phyloP scores from a whole-genome alignment of 1,140 invertebrate genomes.

The Leptinotarsa lineolata region DNA sequence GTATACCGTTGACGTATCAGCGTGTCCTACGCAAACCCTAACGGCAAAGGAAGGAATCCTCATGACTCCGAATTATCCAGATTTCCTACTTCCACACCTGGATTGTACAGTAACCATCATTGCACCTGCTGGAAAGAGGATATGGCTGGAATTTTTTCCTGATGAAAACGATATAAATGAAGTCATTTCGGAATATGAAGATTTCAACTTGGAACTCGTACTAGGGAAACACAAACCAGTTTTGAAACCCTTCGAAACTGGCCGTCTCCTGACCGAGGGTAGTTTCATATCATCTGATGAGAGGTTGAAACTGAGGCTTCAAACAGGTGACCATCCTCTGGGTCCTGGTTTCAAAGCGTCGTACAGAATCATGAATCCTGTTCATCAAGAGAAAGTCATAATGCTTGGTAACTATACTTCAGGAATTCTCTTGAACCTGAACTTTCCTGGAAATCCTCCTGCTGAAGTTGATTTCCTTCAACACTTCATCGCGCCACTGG shows the following conservation, averaged over 20 bases:
- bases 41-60: slow-evolving; percentile 65
- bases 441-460: slow-evolving; percentile 61
- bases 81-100: slow-evolving; percentile 67
- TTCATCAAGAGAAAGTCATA: slow-evolving; percentile 52
- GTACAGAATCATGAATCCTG: slow-evolving; percentile 60
- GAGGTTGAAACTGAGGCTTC: slow-evolving; percentile 61
- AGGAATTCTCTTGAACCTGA: slow-evolving; percentile 60
- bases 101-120: slow-evolving; percentile 70
- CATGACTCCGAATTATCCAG: slow-evolving; percentile 70
- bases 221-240: slow-evolving; percentile 57
- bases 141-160: slow-evolving; percentile 65
- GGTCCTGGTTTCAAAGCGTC: slow-evolving; percentile 65
- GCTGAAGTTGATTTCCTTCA: slow-evolving; percentile 59
- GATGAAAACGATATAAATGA: slow-evolving; percentile 44
- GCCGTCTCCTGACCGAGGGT: slow-evolving; percentile 60
- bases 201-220: slow-evolving; percentile 62
- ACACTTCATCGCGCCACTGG: slow-evolving; percentile 62
- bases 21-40: slow-evolving; percentile 67
- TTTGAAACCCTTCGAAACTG: slow-evolving; percentile 60
- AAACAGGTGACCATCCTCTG: slow-evolving; percentile 61
- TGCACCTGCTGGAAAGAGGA: slow-evolving; percentile 64
- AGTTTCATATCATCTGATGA: slow-evolving; percentile 65
- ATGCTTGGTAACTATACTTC: slow-evolving; percentile 50
- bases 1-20: slow-evolving; percentile 69
- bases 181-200: slow-evolving; percentile 35